A percentile compares a stretch with the other conserved stretches of the same genome.
These are phyloP conservation scores for Fulmarus glacialis DNA, from an alignment of 2,113 vertebrate species.

Conservation along the genomic window DNA sequence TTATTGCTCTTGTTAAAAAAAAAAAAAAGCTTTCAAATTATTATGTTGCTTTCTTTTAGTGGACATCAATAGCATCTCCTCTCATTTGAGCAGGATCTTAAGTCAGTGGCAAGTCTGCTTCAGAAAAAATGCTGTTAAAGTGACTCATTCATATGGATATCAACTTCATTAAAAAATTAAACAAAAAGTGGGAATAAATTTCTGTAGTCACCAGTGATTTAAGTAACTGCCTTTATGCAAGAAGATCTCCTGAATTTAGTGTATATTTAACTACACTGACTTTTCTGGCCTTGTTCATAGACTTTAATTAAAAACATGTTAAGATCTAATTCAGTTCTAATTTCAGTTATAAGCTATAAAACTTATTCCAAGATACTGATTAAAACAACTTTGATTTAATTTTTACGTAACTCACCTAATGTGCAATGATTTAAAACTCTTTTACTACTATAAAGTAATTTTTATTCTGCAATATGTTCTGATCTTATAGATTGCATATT, in stretches of 20 bases:
- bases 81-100: neutral
- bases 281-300: neutral
- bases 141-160: neutral
- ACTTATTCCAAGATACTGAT: neutral
- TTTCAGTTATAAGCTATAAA: slow-evolving; percentile 4
- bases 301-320: neutral
- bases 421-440: neutral
- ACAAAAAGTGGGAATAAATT: neutral
- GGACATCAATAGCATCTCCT: neutral
- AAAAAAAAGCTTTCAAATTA: neutral
- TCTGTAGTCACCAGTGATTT: neutral
- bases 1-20: neutral
- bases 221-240: neutral
- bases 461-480: neutral
- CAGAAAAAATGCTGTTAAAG: neutral
- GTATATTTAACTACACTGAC: neutral
- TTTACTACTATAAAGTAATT: neutral
- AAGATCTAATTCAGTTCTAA: neutral
- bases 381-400: neutral
- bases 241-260: neutral
- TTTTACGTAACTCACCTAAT: neutral
- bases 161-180: neutral
- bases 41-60: neutral
- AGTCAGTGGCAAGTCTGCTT: neutral
- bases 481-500: neutral